Evolutionary conservation across 2,797 vertebrate genomes (phyloP).

Genomic region (Apogon talboti): DNA sequence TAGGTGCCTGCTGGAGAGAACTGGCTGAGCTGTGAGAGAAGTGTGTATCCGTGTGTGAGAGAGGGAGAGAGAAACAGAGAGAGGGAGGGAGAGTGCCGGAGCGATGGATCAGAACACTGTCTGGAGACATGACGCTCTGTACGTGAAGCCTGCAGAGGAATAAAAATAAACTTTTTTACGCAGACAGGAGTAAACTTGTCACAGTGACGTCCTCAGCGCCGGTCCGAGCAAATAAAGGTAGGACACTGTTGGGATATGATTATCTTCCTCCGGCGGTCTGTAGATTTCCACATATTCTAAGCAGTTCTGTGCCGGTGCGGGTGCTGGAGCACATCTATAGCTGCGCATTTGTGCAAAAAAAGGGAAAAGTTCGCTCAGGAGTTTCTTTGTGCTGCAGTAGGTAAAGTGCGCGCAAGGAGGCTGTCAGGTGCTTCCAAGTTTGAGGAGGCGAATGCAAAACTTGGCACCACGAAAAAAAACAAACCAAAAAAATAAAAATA

Average conservation of each 20-base stretch:
- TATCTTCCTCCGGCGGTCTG: not conserved
- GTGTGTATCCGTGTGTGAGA: slow-evolving; percentile 8
- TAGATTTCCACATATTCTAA: slow-evolving; percentile 4
- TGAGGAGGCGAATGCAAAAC: slow-evolving; percentile 29
- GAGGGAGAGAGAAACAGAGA: slow-evolving; percentile 20
- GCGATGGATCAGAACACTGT: slow-evolving; percentile 54
- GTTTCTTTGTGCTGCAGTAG: slow-evolving; percentile 11
- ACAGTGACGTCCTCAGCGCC: not conserved
- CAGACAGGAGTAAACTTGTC: slow-evolving; percentile 46
- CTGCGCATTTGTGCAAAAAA: slow-evolving; percentile 12
- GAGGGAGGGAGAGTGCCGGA: slow-evolving; percentile 35
- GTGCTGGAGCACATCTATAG: not conserved
- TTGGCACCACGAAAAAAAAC: slow-evolving; percentile 4
- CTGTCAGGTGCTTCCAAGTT: slow-evolving; percentile 62
- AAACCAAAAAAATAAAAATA: not conserved
- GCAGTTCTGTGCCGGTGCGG: not conserved
- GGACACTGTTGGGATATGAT: not conserved
- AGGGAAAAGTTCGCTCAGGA: not conserved
- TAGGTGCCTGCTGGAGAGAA: slow-evolving; percentile 74
- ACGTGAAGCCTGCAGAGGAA: slow-evolving; percentile 45
- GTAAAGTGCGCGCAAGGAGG: not conserved
- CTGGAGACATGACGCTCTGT: slow-evolving; percentile 41
- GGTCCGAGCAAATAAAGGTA: slow-evolving; percentile 49
- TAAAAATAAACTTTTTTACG: slow-evolving; percentile 43
- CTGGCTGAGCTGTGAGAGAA: slow-evolving; percentile 30